Evolutionary conservation across 2,797 vertebrate species (phyloP), one percentile per base, ranked within the genome.

Genomic region (Epinephelus coioides): DNA sequence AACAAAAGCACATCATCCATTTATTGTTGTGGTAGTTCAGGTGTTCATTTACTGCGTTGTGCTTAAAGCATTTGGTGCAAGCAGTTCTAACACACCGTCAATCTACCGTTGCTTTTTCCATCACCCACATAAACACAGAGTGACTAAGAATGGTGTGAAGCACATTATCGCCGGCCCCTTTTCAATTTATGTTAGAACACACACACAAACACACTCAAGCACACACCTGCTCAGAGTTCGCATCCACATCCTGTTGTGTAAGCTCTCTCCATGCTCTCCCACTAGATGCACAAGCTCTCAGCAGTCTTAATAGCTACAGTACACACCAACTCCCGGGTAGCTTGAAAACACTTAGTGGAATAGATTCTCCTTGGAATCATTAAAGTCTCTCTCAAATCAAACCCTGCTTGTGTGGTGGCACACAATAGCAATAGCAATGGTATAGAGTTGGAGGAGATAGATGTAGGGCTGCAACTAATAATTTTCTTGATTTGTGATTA

Each of bases 311-410:
- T 21, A 69, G 46, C 57, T 54, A 12, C 27, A 30, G 27, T 30
- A 30, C 38, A 17, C 30, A 38, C 43, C 38, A 34, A 34, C 34
- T 34, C 34, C 7, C 7, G 0, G 15, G 14, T 11, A 50, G 51
- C 53, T 50, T 60, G 65, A 49, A 86, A 65, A 73, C 73, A 79
- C 73, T 79, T 25, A 63, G 34, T 34, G 34, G 64, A 69, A 66
- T 73, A 73, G 14, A 44, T 76, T 69, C 27, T 19, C 73, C 38
- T 47, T 55, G 9, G 57, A 65, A 70, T 78, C 54, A 76, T 44
- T 73, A 66, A 73, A 79, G 43, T 17, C 5, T 40, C 25, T 55
- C 34, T 34, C 34, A 34, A 8, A 34, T 7, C 30, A 34, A 34
- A 8, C 30, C 30, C 30, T 34, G 30, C 30, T 34, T 34, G 30